Evolutionary conservation across 2,797 vertebrate species (phyloP).

Genomic region (Chromobotia macracanthus): DNA sequence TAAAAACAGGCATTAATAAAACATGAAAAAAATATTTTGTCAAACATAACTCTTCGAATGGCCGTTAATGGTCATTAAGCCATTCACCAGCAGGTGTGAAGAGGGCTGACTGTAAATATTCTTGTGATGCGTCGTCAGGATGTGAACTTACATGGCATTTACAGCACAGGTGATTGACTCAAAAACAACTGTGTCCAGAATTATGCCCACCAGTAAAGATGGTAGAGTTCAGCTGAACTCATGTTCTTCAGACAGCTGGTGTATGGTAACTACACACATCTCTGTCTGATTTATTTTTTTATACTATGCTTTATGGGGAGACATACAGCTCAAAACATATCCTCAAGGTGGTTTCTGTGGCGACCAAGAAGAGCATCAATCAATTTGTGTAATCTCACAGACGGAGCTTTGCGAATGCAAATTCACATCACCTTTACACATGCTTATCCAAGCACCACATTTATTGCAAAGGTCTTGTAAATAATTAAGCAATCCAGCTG

Average conservation of each 20-base stretch:
- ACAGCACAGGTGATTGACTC: background rate
- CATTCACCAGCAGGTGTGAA: background rate
- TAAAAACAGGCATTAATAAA: too few species aligned
- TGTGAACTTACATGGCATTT: background rate
- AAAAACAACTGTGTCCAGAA: background rate
- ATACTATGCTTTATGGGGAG: slow-evolving; percentile 69
- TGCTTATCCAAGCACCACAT: slow-evolving; percentile 47
- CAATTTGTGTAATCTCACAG: slow-evolving; percentile 69
- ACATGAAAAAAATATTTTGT: too few species aligned
- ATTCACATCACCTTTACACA: slow-evolving; percentile 68
- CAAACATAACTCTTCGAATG: background rate
- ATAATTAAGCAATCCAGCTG: slow-evolving; percentile 55
- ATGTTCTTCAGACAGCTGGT: slow-evolving; percentile 54
- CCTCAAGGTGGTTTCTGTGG: slow-evolving; percentile 77
- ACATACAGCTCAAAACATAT: slow-evolving; percentile 65
- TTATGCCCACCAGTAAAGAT: background rate
- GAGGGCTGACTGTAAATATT: background rate
- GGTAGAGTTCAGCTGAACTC: background rate
- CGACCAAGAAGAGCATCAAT: slow-evolving; percentile 73
- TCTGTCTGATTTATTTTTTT: too few species aligned
- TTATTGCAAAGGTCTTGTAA: slow-evolving; percentile 59
- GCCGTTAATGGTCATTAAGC: background rate
- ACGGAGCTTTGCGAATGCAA: slow-evolving; percentile 73
- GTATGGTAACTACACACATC: slow-evolving; percentile 60
- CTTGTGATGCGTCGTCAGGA: background rate